Evolutionary conservation across 2,113 vertebrate species (phyloP).

Genomic region (Panthera uncia): DNA sequence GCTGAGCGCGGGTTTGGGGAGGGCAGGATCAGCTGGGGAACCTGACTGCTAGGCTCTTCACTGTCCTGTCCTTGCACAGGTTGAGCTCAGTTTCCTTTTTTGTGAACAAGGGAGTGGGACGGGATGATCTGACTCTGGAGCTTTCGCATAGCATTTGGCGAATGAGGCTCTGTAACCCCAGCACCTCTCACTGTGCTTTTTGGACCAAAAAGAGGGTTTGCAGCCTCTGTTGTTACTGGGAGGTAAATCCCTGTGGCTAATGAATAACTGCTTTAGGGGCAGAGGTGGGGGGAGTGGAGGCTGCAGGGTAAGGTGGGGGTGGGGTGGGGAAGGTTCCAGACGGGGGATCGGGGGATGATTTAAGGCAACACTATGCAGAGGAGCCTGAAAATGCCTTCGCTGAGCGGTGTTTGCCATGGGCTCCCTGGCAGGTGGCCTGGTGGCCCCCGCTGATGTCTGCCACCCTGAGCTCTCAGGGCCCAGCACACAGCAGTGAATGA

Average conservation of each 20-base stretch:
- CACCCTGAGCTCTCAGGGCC: not conserved
- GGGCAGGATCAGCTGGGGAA: too few relatives aligned
- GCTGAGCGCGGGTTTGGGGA: too few relatives aligned
- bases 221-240: not conserved
- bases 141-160: not conserved
- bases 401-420: not conserved
- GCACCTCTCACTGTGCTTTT: not conserved
- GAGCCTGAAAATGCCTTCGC: not conserved
- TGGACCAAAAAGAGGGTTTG: not conserved
- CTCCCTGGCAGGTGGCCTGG: constrained; percentile 30
- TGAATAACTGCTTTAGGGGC: constrained; percentile 21
- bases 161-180: fast-evolving
- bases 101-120: not conserved
- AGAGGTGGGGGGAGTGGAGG: not conserved
- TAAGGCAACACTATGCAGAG: not conserved
- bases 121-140: not conserved
- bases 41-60: too few relatives aligned
- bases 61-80: not conserved
- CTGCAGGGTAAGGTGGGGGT: not conserved
- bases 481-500: not conserved
- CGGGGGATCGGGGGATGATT: not conserved
- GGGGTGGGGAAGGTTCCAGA: not conserved
- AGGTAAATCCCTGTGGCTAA: not conserved
- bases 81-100: not conserved
- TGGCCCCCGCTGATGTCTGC: constrained; percentile 23